Evolutionary conservation across 2,888 invertebrate species (phyloP).

Genomic region (Lumbricus terrestris): DNA sequence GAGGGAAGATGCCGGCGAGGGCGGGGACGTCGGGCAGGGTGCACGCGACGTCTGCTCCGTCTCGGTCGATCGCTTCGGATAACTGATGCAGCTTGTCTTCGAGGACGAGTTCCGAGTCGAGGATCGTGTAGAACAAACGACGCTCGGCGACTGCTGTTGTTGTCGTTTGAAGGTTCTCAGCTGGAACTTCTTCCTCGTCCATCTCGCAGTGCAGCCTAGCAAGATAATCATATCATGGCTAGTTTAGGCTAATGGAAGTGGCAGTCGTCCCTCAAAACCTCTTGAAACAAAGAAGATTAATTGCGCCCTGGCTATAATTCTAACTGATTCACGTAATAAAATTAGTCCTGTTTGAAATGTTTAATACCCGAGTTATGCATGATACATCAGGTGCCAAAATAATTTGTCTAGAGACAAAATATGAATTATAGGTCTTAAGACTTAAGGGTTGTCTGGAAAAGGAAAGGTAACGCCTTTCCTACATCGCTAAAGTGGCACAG

Average conservation of each 20-base stretch:
- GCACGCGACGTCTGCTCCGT: background rate
- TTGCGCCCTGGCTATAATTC: background rate
- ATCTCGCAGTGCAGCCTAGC: background rate
- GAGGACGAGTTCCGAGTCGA: background rate
- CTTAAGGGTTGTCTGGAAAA: no score
- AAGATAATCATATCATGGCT: background rate
- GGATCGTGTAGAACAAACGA: background rate
- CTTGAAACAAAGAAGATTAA: background rate
- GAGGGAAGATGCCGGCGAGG: conserved; percentile 19
- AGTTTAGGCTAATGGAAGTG: background rate
- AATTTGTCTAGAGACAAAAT: no score
- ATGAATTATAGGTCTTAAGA: no score
- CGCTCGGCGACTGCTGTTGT: no score
- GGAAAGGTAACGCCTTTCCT: no score
- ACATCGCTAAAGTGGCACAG: no score
- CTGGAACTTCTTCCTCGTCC: background rate
- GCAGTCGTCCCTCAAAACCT: background rate
- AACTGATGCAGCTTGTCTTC: background rate
- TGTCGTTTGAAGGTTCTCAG: no score
- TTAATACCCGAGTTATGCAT: no score
- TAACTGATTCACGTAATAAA: background rate
- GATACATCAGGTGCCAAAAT: no score
- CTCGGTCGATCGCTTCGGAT: background rate
- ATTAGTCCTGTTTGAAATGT: no score
- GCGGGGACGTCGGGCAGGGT: background rate